These are phyloP conservation scores for Lordiphosa stackelbergi DNA, from an alignment of 1,140 invertebrate genomes.

Conservation along the genomic window DNA sequence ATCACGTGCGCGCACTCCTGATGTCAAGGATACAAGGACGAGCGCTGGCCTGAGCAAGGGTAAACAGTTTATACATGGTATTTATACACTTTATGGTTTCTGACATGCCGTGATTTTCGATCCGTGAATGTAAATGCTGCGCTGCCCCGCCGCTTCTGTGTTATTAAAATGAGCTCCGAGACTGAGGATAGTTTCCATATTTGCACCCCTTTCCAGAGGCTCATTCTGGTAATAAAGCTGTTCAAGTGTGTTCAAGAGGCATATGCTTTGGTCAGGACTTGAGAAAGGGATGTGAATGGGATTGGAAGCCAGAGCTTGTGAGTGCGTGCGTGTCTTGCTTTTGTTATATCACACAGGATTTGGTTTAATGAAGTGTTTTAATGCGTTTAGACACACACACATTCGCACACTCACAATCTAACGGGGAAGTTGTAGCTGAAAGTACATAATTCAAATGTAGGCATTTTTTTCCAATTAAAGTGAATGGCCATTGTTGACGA, in stretches of 20 bases:
- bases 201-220: slow-evolving; percentile 26
- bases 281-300: slow-evolving; percentile 10
- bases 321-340: slow-evolving; percentile 57
- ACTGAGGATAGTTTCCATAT: slow-evolving; percentile 39
- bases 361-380: slow-evolving; percentile 73
- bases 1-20: slow-evolving; percentile 60
- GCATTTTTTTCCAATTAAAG: slow-evolving; percentile 40
- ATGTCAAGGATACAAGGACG: slow-evolving; percentile 50
- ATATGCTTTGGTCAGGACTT: slow-evolving; percentile 46
- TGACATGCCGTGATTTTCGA: slow-evolving; percentile 60
- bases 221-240: slow-evolving; percentile 59
- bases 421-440: slow-evolving; percentile 6
- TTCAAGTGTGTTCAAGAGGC: slow-evolving; percentile 65
- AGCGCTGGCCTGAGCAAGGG: slow-evolving; percentile 11
- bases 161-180: slow-evolving; percentile 56
- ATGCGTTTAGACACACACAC: slow-evolving; percentile 68
- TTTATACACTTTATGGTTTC: slow-evolving; percentile 75
- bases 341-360: slow-evolving; percentile 71
- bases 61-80: slow-evolving; percentile 54
- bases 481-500: not conserved
- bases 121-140: slow-evolving; percentile 51
- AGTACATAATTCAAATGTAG: slow-evolving; percentile 59
- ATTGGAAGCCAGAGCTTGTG: slow-evolving; percentile 18
- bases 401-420: slow-evolving; percentile 14
- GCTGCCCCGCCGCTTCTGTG: slow-evolving; percentile 5